Base-by-base conservation (phyloP, 2,888 invertebrate genomes). In the Salticus scenicus region DNA sequence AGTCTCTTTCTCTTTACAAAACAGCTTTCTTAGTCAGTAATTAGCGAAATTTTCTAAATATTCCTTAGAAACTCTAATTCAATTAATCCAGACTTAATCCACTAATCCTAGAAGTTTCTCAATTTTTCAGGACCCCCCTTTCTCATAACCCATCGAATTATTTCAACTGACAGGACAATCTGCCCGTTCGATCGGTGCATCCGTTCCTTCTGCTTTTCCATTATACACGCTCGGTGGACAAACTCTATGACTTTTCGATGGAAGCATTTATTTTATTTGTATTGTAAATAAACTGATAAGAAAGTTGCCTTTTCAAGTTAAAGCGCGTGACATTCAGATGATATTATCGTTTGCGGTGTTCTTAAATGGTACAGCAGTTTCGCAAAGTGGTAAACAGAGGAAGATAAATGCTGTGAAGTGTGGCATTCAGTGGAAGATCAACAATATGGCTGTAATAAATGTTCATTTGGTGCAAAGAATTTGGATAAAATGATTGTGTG, bases 111-210 rank as follows among this genome's bases (percentile, higher is more conserved):
- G 8, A 57, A 57, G 20, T 57, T 24, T 1, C 57, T 12, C 57
- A 24, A 1, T 57, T 24, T 57, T 24, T 24, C 20, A 2, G 4
- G 12, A 24, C 24, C 24, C 57, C 24, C 24, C 57, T 24, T 57
- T 57, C 57, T 47, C n/a, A 24, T 57, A 57, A 24, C 57, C 57
- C 57, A 57, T 57, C 66, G 66, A 31, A 66, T 66, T 66, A 66
- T 30, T 66, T 31, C 66, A 66, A 17, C 30, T 66, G 30, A 66
- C 66, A 31, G 30, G 30, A 31, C 66, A 66, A 31, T 66, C 66
- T 66, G 30, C 24, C 66, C 17, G 31, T 66, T 66, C 17, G 66
- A 31, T 66, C n/a, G 57, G 57, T 17, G 24, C 24, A 57, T 1
- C 5, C 7, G 66, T 31, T 31, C 17, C 31, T 24, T 30, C 30